These are phyloP conservation scores for Parochlus steinenii DNA, from an alignment of 2,888 invertebrate genomes.

Conservation along the genomic window DNA sequence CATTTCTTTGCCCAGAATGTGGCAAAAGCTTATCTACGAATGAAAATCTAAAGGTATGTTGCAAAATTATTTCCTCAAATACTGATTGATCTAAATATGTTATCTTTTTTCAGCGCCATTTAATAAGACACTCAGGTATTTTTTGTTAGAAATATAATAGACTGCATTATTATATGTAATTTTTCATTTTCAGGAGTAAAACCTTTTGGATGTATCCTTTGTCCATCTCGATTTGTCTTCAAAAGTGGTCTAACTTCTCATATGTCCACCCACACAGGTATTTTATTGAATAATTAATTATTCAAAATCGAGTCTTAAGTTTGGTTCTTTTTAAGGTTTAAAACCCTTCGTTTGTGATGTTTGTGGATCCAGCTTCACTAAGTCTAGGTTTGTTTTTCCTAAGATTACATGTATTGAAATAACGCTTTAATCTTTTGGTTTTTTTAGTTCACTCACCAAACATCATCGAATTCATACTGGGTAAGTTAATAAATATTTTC, in stretches of 20 bases:
- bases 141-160: too few species aligned
- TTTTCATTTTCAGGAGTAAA: conserved; percentile 22
- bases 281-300: too few species aligned
- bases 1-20: conserved; percentile 37
- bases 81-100: too few species aligned
- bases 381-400: too few species aligned
- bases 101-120: too few species aligned
- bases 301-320: too few species aligned
- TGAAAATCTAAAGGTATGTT: conserved; percentile 39
- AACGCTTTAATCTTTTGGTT: too few species aligned
- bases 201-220: conserved; percentile 36
- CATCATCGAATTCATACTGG: conserved; percentile 47
- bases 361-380: conserved; percentile 42
- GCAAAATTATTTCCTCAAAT: too few species aligned
- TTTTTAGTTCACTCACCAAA: conserved; percentile 43
- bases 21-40: conserved; percentile 37
- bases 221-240: conserved; percentile 39
- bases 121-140: too few species aligned
- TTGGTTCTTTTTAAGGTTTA: too few species aligned
- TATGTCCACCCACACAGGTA: conserved; percentile 32
- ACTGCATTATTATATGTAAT: background rate
- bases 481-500: conserved; percentile 29
- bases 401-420: too few species aligned
- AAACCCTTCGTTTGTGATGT: conserved; percentile 47
- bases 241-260: conserved; percentile 34